Percentiles rank a stretch among this genome's conserved stretches.
Evolutionary conservation across 2,797 vertebrate species (phyloP).

Genomic region (Craterocephalus amniculus): DNA sequence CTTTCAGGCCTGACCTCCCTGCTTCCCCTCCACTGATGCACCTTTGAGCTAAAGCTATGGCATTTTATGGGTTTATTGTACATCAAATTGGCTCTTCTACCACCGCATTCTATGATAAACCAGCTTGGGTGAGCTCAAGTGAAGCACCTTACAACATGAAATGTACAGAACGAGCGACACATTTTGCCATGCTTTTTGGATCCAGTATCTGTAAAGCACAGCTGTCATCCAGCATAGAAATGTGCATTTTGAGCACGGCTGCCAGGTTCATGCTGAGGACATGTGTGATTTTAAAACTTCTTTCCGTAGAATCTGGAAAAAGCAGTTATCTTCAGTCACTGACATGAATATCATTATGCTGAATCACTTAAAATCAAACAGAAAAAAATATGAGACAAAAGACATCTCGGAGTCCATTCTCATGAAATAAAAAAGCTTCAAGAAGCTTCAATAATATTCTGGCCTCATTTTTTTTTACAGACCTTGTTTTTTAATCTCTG

Average conservation of each 20-base stretch:
- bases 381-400: slow-evolving; percentile 11
- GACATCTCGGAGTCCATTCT: not conserved
- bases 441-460: slow-evolving; percentile 11
- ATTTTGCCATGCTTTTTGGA: slow-evolving; percentile 45
- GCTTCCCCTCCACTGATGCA: slow-evolving; percentile 40
- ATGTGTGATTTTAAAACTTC: slow-evolving; percentile 17
- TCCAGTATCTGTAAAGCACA: slow-evolving; percentile 22
- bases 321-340: slow-evolving; percentile 32
- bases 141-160: slow-evolving; percentile 53
- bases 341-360: slow-evolving; percentile 31
- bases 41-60: slow-evolving; percentile 44
- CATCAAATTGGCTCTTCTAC: slow-evolving; percentile 51
- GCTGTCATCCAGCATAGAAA: slow-evolving; percentile 44
- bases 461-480: slow-evolving; percentile 14
- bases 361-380: slow-evolving; percentile 20
- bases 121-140: slow-evolving; percentile 36
- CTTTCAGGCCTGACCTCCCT: slow-evolving; percentile 48
- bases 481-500: not conserved
- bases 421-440: not conserved
- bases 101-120: slow-evolving; percentile 41
- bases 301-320: slow-evolving; percentile 31
- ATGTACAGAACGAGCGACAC: slow-evolving; percentile 56
- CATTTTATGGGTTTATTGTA: slow-evolving; percentile 51
- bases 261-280: slow-evolving; percentile 46
- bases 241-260: slow-evolving; percentile 22